phyloP scores from a whole-genome alignment of 1,140 invertebrate species.

The Lucilia cuprina region DNA sequence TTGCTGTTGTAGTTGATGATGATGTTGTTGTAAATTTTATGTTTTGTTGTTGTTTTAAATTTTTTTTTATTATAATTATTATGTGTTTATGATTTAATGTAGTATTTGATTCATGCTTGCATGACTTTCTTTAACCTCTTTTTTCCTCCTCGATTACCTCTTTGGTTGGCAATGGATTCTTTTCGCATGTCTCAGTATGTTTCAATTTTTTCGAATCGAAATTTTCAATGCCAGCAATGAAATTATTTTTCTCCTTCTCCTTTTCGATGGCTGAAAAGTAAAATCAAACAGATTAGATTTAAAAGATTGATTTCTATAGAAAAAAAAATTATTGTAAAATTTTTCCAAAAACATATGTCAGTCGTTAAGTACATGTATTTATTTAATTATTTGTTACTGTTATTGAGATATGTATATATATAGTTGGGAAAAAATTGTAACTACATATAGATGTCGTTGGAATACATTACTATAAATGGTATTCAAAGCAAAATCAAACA shows the following conservation, averaged over 20 bases:
- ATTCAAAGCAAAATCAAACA: too few relatives aligned
- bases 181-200: conserved; percentile 88
- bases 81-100: background rate
- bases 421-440: too few relatives aligned
- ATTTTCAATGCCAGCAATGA: conserved; percentile 87
- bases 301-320: background rate
- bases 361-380: too few relatives aligned
- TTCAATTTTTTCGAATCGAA: conserved; percentile 86
- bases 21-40: background rate
- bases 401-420: too few relatives aligned
- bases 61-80: background rate
- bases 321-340: background rate
- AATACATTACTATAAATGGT: too few relatives aligned
- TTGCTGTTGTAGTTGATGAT: too few relatives aligned
- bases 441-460: background rate
- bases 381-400: background rate
- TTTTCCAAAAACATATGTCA: background rate
- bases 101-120: background rate
- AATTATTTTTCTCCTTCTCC: conserved; percentile 85
- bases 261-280: conserved; percentile 77
- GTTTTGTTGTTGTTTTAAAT: background rate
- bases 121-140: conserved; percentile 64
- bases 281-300: background rate
- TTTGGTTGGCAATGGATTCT: conserved; percentile 88
- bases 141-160: conserved; percentile 79